phyloP scores from a whole-genome alignment of 2,797 vertebrate species.

The Enteromius anoplus region DNA sequence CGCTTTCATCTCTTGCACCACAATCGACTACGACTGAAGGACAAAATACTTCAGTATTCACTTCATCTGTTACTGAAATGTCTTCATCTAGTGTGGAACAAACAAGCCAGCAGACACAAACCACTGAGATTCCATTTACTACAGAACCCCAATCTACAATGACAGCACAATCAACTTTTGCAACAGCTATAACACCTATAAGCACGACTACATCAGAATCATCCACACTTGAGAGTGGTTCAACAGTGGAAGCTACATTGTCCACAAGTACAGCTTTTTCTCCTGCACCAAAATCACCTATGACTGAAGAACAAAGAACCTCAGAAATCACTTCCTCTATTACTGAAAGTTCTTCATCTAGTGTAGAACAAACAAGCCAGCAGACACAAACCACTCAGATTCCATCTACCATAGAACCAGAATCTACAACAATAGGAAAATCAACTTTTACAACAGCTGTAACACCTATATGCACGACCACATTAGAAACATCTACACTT shows the following conservation, averaged over 20 bases:
- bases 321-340: not conserved
- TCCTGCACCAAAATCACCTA: not conserved
- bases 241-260: not conserved
- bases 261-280: not conserved
- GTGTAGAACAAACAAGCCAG: not conserved
- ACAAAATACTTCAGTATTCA: not conserved
- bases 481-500: not conserved
- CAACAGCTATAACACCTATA: no score
- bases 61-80: not conserved
- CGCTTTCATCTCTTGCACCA: not conserved
- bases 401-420: not conserved
- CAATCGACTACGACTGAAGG: not conserved
- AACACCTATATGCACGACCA: not conserved
- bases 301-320: no score
- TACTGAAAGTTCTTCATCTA: not conserved
- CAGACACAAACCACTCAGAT: not conserved
- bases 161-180: no score
- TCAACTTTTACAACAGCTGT: not conserved
- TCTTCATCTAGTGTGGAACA: not conserved
- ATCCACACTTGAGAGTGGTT: not conserved
- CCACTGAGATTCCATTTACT: not conserved
- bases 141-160: not conserved
- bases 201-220: not conserved
- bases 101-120: slow-evolving; percentile 3
- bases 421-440: not conserved